Percentiles rank a stretch among this genome's conserved stretches.
These are phyloP conservation scores for Beris morrisii DNA, from an alignment of 2,888 invertebrate genomes.

Conservation along the genomic window DNA sequence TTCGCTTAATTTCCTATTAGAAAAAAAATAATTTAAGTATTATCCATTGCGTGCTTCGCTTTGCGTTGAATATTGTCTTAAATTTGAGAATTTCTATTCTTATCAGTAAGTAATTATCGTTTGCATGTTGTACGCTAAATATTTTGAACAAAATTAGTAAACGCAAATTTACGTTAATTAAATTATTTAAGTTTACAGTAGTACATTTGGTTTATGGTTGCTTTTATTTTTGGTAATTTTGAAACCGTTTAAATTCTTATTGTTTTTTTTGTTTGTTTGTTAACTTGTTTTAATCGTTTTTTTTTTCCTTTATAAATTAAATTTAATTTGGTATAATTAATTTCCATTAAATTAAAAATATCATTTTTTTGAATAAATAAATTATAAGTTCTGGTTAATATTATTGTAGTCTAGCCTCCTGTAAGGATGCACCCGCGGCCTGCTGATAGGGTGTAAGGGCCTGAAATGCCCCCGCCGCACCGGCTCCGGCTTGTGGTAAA, in stretches of 20 bases:
- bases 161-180: no score
- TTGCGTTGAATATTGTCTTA: constrained; percentile 21
- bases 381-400: constrained; percentile 36
- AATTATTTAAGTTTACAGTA: no score
- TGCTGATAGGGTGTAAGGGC: constrained; percentile 42
- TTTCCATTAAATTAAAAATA: constrained; percentile 25
- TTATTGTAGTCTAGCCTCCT: constrained; percentile 45
- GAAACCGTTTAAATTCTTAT: constrained; percentile 22
- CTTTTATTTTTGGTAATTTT: constrained; percentile 12
- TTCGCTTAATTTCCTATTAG: constrained; percentile 4
- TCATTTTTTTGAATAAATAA: constrained; percentile 22
- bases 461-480: constrained; percentile 41
- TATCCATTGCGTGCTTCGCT: not conserved
- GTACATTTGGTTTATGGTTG: no score
- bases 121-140: no score
- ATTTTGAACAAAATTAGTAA: no score
- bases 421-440: constrained; percentile 43
- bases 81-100: constrained; percentile 2
- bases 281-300: not conserved
- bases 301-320: not conserved
- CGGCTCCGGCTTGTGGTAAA: constrained; percentile 41
- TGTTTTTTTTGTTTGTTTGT: not conserved
- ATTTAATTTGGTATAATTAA: not conserved
- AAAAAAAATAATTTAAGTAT: constrained; percentile 10
- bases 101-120: constrained; percentile 13